phyloP scores from a whole-genome alignment of 1,140 invertebrate genomes.

The Drosophila santomea region DNA sequence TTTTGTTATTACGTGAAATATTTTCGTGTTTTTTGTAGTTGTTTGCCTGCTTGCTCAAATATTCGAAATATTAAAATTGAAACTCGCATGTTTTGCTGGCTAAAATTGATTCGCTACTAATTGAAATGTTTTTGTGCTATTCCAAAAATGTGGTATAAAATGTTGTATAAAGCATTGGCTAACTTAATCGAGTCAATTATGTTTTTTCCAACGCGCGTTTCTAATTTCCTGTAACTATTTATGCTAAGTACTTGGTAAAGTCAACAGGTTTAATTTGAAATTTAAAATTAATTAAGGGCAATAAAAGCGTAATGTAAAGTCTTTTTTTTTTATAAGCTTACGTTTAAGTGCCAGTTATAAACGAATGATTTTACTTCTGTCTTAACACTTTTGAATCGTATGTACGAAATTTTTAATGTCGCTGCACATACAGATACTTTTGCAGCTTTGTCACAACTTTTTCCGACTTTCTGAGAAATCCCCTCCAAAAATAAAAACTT shows the following conservation, averaged over 20 bases:
- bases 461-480: not conserved
- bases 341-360: not conserved
- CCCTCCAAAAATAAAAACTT: conserved; percentile 9
- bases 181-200: conserved; percentile 7
- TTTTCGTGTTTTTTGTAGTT: not conserved
- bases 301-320: not conserved
- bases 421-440: conserved; percentile 10
- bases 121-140: conserved; percentile 20
- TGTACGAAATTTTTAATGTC: not conserved
- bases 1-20: conserved; percentile 36
- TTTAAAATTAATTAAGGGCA: not conserved
- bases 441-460: conserved; percentile 22
- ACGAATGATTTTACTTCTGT: no score
- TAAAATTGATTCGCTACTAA: conserved; percentile 16
- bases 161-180: not conserved
- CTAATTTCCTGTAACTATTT: not conserved
- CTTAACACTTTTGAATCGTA: no score
- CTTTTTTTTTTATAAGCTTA: not conserved
- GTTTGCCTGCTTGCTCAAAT: conserved; percentile 18
- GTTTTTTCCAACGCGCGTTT: not conserved
- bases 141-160: not conserved
- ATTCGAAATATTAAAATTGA: conserved; percentile 17
- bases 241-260: no score
- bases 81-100: conserved; percentile 1
- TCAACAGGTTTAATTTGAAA: not conserved